Conservation (phyloP, 2,113 vertebrate species). For the Merops nubicus region DNA sequence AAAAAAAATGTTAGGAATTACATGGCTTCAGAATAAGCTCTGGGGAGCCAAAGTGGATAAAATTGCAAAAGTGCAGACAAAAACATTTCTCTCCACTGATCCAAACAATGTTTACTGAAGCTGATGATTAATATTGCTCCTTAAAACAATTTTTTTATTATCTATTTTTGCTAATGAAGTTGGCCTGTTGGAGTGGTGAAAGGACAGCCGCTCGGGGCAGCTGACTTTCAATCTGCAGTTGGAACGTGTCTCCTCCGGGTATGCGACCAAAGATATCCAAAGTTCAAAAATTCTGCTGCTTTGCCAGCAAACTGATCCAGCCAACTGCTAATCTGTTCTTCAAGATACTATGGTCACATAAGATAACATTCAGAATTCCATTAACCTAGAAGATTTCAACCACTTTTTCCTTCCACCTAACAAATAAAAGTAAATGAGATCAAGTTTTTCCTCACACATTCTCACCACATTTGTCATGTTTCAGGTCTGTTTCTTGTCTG, state of each 20-base stretch:
- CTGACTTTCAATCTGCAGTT: neutral
- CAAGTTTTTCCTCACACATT: neutral
- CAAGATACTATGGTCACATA: neutral
- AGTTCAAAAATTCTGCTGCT: constrained; percentile 23
- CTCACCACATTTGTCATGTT: constrained; percentile 11
- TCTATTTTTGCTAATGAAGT: neutral
- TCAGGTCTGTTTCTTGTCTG: constrained; percentile 45
- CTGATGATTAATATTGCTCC: neutral
- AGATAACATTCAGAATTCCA: constrained; percentile 37
- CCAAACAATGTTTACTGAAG: neutral
- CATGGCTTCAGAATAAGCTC: neutral
- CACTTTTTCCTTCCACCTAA: constrained; percentile 12
- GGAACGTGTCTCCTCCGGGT: neutral
- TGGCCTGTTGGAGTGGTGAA: neutral
- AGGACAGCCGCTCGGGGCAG: neutral
- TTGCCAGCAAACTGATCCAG: constrained; percentile 33
- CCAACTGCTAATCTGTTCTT: constrained; percentile 43
- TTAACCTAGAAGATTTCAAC: constrained; percentile 18
- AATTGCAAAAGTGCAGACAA: neutral
- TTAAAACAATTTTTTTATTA: neutral
- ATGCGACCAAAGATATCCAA: neutral
- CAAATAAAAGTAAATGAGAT: constrained; percentile 49
- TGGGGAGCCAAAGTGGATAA: neutral
- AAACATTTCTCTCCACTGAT: neutral
- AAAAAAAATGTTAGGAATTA: neutral